These are phyloP conservation scores for Pocillopora meandrina DNA, from an alignment of 92 coral and sea anemone genomes.

Conservation along the genomic window DNA sequence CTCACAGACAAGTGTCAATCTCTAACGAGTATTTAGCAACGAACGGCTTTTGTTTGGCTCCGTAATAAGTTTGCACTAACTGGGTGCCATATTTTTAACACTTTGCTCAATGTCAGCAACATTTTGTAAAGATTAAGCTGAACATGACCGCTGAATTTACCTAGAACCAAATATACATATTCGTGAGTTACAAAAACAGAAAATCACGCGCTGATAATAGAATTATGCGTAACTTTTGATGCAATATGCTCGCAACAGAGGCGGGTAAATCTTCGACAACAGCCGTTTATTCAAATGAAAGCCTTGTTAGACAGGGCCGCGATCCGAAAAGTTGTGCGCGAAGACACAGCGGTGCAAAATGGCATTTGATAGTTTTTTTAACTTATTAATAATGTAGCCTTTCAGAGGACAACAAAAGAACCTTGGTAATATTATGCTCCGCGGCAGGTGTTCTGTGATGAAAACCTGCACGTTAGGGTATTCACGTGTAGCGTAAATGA, in stretches of 20 bases:
- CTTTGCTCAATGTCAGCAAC: no score
- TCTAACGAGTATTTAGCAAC: slow-evolving; percentile 18
- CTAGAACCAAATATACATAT: no score
- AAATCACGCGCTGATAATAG: neutral
- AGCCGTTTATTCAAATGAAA: neutral
- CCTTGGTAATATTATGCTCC: neutral
- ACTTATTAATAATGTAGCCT: neutral
- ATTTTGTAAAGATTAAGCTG: no score
- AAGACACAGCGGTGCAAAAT: neutral
- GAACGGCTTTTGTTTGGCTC: slow-evolving; percentile 1
- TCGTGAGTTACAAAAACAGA: neutral
- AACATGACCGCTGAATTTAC: no score
- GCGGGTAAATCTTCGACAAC: neutral
- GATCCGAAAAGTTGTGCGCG: neutral
- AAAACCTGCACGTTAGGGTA: neutral
- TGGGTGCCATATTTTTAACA: neutral
- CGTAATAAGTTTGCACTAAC: slow-evolving; percentile 17
- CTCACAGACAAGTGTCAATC: neutral
- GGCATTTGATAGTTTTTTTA: neutral
- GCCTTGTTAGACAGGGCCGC: neutral
- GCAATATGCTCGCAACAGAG: neutral
- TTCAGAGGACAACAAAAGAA: slow-evolving; percentile 20
- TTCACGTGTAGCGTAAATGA: neutral
- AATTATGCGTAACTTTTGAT: neutral
- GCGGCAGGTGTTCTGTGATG: slow-evolving; percentile 14